phyloP scores from a whole-genome alignment of 2,797 vertebrate genomes.

The Synanceia verrucosa region DNA sequence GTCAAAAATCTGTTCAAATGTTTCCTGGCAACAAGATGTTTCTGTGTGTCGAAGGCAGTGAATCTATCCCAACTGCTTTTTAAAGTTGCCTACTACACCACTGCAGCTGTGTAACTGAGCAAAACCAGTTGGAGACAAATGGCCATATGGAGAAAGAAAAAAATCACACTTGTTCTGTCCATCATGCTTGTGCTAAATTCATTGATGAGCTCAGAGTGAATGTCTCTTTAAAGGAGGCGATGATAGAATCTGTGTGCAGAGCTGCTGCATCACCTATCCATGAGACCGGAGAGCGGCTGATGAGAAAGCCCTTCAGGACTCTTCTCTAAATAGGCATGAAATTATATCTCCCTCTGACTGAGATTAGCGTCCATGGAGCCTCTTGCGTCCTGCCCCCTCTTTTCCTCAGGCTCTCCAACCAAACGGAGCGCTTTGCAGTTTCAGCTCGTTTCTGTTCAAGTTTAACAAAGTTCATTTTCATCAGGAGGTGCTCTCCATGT shows the following conservation, averaged over 20 bases:
- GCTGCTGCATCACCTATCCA: slow-evolving; percentile 85
- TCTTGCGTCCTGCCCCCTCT: slow-evolving; percentile 70
- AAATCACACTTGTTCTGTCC: slow-evolving; percentile 32
- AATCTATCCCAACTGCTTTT: slow-evolving; percentile 65
- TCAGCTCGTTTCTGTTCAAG: slow-evolving; percentile 81
- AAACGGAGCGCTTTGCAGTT: slow-evolving; percentile 85
- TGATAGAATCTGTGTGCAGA: slow-evolving; percentile 75
- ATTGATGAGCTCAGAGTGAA: slow-evolving; percentile 60
- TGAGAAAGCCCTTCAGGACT: slow-evolving; percentile 86
- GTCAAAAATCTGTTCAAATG: slow-evolving; percentile 79
- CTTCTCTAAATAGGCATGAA: slow-evolving; percentile 88
- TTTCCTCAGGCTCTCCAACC: slow-evolving; percentile 80
- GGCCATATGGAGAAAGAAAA: slow-evolving; percentile 35
- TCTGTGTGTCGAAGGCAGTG: slow-evolving; percentile 66
- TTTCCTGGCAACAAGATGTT: slow-evolving; percentile 79
- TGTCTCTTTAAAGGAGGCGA: slow-evolving; percentile 78
- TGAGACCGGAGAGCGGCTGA: slow-evolving; percentile 75
- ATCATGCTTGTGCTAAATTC: slow-evolving; percentile 28
- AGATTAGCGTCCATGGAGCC: slow-evolving; percentile 82
- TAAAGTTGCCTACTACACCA: slow-evolving; percentile 69
- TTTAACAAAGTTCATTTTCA: slow-evolving; percentile 84
- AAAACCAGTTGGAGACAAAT: slow-evolving; percentile 27
- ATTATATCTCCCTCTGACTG: slow-evolving; percentile 86
- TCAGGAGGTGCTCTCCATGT: slow-evolving; percentile 69
- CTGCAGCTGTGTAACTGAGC: slow-evolving; percentile 54